Conservation (phyloP, 2,797 vertebrate species). For the Lycodopsis pacificus region DNA sequence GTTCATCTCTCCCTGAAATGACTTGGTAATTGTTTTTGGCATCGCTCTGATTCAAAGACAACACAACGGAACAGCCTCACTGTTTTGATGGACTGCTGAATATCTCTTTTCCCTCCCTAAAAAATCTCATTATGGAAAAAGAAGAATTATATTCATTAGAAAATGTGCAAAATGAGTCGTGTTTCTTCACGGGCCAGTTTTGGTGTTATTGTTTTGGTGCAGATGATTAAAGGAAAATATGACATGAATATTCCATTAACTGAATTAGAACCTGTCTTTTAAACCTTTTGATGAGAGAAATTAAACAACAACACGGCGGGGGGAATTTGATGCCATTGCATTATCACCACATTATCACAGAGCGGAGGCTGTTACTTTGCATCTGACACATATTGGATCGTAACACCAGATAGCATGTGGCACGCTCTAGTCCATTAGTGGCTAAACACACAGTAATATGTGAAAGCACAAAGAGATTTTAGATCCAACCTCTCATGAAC, state of each 20-base stretch:
- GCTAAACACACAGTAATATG: conserved; percentile 22
- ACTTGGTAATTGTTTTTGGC: conserved; percentile 75
- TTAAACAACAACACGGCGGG: conserved; percentile 48
- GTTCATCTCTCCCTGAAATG: conserved; percentile 65
- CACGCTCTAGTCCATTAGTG: conserved; percentile 39
- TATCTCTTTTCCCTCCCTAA: conserved; percentile 16
- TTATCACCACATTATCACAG: conserved; percentile 47
- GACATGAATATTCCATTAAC: conserved; percentile 79
- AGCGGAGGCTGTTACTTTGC: conserved; percentile 37
- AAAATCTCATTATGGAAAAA: conserved; percentile 80
- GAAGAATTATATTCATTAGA: conserved; percentile 84
- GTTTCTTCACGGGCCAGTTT: conserved; percentile 69
- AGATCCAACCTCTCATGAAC: conserved; percentile 20
- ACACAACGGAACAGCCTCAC: conserved; percentile 63
- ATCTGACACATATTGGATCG: conserved; percentile 44
- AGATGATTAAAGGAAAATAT: conserved; percentile 76
- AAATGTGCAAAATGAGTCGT: conserved; percentile 77
- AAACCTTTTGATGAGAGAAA: conserved; percentile 65
- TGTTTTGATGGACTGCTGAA: conserved; percentile 66
- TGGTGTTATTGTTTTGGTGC: conserved; percentile 76
- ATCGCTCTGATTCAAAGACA: conserved; percentile 63
- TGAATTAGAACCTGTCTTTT: conserved; percentile 39
- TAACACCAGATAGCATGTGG: conserved; percentile 33
- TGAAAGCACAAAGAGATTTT: conserved; percentile 34
- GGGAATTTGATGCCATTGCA: conserved; percentile 27